Evolutionary conservation across 2,797 vertebrate genomes (phyloP).

Genomic region (Sebastes kiyomatsui): DNA sequence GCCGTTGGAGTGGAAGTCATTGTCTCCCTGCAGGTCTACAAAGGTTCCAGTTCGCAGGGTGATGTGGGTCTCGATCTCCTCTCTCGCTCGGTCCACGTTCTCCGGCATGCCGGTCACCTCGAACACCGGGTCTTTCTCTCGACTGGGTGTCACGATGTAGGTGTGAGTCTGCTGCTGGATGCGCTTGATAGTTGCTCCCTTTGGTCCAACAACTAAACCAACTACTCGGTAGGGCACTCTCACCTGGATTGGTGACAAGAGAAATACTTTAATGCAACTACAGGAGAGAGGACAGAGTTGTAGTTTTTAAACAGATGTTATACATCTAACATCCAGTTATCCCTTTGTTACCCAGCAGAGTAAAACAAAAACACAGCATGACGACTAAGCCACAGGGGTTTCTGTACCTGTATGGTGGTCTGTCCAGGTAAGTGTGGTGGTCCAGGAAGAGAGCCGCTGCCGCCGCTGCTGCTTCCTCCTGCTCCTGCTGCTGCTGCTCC

Average conservation of each 20-base stretch:
- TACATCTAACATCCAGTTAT: neutral
- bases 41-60: constrained; percentile 94
- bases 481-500: constrained; percentile 45
- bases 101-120: constrained; percentile 98
- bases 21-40: constrained; percentile 90
- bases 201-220: constrained; percentile 95
- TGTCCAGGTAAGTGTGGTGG: constrained; percentile 95
- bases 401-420: constrained; percentile 94
- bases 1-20: constrained; percentile 97
- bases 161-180: constrained; percentile 99
- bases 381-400: neutral
- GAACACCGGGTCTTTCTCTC: constrained; percentile 97
- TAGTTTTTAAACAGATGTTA: neutral
- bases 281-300: neutral
- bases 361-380: neutral
- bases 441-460: constrained; percentile 79
- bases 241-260: constrained; percentile 85
- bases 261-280: neutral
- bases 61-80: constrained; percentile 98
- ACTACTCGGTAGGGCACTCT: constrained; percentile 97
- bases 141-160: constrained; percentile 95
- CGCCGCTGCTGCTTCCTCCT: constrained; percentile 13
- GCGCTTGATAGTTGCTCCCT: constrained; percentile 97
- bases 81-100: constrained; percentile 94
- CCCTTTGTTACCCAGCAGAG: neutral